These are phyloP conservation scores for Archilochus colubris DNA, from an alignment of 2,113 vertebrate species.

Conservation along the genomic window DNA sequence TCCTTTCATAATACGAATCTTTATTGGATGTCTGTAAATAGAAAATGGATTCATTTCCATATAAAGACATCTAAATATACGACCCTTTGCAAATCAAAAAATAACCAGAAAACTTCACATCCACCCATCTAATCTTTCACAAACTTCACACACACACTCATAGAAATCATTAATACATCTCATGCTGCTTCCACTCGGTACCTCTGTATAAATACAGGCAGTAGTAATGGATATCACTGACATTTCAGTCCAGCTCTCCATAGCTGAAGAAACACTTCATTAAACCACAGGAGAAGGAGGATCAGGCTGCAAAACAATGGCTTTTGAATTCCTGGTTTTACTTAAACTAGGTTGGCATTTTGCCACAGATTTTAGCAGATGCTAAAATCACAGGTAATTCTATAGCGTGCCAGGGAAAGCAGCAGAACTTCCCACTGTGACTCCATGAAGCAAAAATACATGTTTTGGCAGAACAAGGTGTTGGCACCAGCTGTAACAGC, in stretches of 20 bases:
- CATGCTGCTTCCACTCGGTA: neutral
- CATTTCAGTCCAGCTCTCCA: neutral
- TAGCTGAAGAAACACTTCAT: neutral
- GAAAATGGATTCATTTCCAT: conserved; percentile 24
- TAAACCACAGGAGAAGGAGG: neutral
- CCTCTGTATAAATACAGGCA: neutral
- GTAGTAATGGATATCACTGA: neutral
- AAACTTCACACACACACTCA: neutral
- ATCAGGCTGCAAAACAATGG: neutral
- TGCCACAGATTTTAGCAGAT: neutral
- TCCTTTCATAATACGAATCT: neutral
- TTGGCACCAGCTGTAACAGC: neutral
- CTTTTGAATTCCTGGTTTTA: neutral
- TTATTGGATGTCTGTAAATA: conserved; percentile 19
- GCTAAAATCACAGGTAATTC: neutral
- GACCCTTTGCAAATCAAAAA: neutral
- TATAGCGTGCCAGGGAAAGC: neutral
- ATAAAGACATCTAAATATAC: conserved; percentile 23
- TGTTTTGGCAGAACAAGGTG: neutral
- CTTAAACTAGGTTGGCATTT: neutral
- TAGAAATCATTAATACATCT: neutral
- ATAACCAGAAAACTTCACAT: neutral
- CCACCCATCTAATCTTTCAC: neutral
- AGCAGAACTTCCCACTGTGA: neutral
- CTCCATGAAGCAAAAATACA: neutral